Base-by-base conservation (phyloP, 2,113 vertebrate species). In the Stercorarius parasiticus region DNA sequence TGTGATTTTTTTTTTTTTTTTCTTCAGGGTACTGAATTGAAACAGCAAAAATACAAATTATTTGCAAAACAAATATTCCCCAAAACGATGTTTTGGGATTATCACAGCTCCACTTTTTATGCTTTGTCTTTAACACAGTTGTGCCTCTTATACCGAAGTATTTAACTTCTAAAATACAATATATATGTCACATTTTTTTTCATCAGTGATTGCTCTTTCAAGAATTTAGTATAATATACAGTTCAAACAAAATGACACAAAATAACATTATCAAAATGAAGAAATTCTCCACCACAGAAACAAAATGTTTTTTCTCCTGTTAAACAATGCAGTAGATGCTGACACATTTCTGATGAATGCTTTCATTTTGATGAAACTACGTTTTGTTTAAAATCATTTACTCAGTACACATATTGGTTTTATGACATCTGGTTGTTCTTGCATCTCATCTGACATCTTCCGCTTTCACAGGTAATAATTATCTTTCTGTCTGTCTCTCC, bases 351-450 rank as follows among this genome's bases (percentile, higher is more conserved):
- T 91, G 87, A 93, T 0, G 10, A 93, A 66, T 71, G 29, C 58
- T 91, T 93, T 95, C 40, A 87, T 76, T 93, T 69, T 93, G 82
- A 91, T 91, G 77, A 91, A 94, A 71, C 56, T 45, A 64, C n/a
- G 34, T 64, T 96, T 96, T 0, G 0, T 90, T 90, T 94, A 42
- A 93, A 94, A 70, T 83, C 66, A 90, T 95, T 82, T 77, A 81
- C 82, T 86, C 22, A 13, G 45, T 83, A 80, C 40, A 25, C 30
- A 32, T 80, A 80, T 49, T 80, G 58, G 71, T 86, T 95, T 88
- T 90, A 83, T 80, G 67, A 72, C 38, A 90, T 88, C 50, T 88
- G 53, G n/a, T 78, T 94, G 73, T 82, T 92, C 86, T 88, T 2
- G 2, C 10, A 6, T 83, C 32, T 87, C 80, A 86, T 72, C 53